Percentiles rank a stretch among this genome's conserved stretches.
These are phyloP conservation scores for Galaxias olidus DNA, from an alignment of 2,797 vertebrate species.

Conservation along the genomic window DNA sequence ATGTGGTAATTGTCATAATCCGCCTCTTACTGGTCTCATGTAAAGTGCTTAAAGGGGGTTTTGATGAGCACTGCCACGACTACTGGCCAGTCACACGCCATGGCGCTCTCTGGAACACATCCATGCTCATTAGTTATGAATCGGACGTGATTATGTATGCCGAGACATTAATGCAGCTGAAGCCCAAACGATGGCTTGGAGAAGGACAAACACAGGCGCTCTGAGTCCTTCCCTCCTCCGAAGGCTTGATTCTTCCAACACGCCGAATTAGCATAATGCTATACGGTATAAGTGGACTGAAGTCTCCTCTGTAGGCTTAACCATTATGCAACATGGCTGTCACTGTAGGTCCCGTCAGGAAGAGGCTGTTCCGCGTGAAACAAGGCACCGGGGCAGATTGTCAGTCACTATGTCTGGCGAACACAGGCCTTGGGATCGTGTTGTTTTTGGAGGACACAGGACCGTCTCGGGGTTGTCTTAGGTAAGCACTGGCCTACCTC, in stretches of 20 bases:
- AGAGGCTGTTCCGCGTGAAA: conserved; percentile 51
- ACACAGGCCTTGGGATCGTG: conserved; percentile 54
- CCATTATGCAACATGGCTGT: conserved; percentile 51
- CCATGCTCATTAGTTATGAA: too few species aligned
- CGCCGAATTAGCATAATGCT: conserved; percentile 32
- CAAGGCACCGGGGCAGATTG: conserved; percentile 51
- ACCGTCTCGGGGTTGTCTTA: conserved; percentile 53
- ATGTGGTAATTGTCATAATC: background rate
- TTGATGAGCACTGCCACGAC: background rate
- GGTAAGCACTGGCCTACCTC: conserved; percentile 48
- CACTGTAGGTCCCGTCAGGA: conserved; percentile 56
- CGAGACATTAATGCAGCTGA: too few species aligned
- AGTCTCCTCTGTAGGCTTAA: conserved; percentile 51
- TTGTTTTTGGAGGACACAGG: conserved; percentile 49
- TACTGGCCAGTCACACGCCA: conserved; percentile 8
- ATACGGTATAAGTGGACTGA: conserved; percentile 37
- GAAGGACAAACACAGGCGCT: conserved; percentile 6
- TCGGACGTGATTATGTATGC: too few species aligned
- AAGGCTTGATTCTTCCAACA: conserved; percentile 25
- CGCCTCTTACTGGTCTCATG: background rate
- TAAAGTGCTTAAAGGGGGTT: background rate
- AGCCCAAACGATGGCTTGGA: too few species aligned
- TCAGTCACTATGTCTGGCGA: conserved; percentile 45
- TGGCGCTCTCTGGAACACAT: conserved; percentile 31
- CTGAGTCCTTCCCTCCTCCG: too few species aligned